A percentile compares a stretch with the other conserved stretches of the same genome.
Evolutionary conservation across 1,140 invertebrate species (phyloP).

Genomic region (Cherax quadricarinatus): DNA sequence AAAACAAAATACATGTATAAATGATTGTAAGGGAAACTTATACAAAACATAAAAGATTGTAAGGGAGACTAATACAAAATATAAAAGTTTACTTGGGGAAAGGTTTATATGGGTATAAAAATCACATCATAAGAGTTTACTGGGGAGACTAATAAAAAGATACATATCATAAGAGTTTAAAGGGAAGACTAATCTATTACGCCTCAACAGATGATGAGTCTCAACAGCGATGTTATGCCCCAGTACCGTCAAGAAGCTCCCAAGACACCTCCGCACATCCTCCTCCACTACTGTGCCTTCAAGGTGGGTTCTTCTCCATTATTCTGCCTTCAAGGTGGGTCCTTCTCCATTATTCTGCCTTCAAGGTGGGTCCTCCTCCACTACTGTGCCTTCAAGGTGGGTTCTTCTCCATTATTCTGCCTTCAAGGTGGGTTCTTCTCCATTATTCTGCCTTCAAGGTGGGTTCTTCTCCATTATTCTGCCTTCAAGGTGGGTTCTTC

Average conservation of each 20-base stretch:
- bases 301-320: constrained; percentile 74
- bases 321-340: not conserved
- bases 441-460: constrained; percentile 1
- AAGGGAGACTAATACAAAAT: no score
- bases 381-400: constrained; percentile 91
- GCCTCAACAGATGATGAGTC: constrained; percentile 91
- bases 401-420: not conserved
- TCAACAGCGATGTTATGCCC: constrained; percentile 97
- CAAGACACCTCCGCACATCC: constrained; percentile 98
- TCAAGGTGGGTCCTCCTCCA: constrained; percentile 85
- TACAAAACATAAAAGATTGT: no score
- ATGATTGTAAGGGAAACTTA: no score
- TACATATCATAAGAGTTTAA: no score
- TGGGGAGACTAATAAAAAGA: no score
- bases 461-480: not conserved
- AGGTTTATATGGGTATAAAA: no score
- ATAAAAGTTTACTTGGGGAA: no score
- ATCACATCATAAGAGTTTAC: no score
- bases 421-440: not conserved
- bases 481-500: constrained; percentile 3
- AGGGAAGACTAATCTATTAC: no score
- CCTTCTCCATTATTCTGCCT: not conserved
- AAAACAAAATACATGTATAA: no score
- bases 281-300: constrained; percentile 98
- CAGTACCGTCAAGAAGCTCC: constrained; percentile 99